Base-by-base conservation (phyloP, 2,113 vertebrate genomes). In the Eleginops maclovinus region DNA sequence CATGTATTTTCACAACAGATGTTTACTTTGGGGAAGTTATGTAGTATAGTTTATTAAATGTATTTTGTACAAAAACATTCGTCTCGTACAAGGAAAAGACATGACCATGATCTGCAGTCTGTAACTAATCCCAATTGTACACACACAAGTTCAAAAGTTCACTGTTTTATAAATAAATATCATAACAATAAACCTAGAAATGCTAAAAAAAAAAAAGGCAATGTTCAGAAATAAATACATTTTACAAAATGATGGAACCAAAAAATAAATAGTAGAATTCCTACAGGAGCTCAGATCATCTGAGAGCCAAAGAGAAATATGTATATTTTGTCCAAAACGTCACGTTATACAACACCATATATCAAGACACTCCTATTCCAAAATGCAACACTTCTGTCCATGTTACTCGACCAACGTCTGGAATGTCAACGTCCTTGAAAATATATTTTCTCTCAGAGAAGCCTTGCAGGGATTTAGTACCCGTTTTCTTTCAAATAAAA, bases 181-280 rank as follows among this genome's bases (percentile, higher is more conserved):
- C 2, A 15, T 44, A 28, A 67, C 17, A 77, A 60, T 44, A 53
- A 66, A 59, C 53, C 51, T 60, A 58, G 2, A 79, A 83, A 75
- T 79, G 21, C 58, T 75, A 36, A 8, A 65, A 11, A 77, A 11
- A 77, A 62, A 13, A 75, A 89, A 89, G 87, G 88, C 90, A 85
- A 61, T 67, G 72, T 82, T 88, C n/a, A 79, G 46, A 88, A 82
- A 73, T 17, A n/a, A 81, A 51, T 36, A 0, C 11, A 66, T 71
- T 56, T 75, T 41, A 62, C 49, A 78, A 84, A 84, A 84, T n/a
- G 12, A 15, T 50, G 24, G 28, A n/a, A 58, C 3, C 49, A 22
- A 26, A 64, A 66, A 68, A 63, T 13, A 58, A 19, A 9, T 12
- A 9, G 75, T 40, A 77, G n/a, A 86, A 87, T 87, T 75, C 5